Evolutionary conservation across 2,113 vertebrate species (phyloP).

Genomic region (Setophaga kirtlandii): DNA sequence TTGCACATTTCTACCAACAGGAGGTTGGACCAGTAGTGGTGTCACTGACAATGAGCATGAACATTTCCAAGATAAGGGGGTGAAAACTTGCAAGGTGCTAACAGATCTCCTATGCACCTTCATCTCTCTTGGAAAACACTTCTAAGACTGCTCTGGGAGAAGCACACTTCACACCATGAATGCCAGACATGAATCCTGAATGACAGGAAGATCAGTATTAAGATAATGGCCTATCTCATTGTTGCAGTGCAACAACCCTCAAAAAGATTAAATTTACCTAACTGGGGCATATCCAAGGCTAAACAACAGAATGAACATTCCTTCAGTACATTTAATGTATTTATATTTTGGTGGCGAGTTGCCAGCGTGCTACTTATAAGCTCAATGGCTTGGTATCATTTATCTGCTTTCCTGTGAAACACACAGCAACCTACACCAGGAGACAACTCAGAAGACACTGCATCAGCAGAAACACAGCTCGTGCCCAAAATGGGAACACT

Average conservation of each 20-base stretch:
- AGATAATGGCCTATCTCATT: slow-evolving; percentile 68
- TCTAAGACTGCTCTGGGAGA: background rate
- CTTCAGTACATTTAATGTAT: slow-evolving; percentile 73
- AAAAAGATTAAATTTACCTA: slow-evolving; percentile 75
- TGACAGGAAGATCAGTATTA: slow-evolving; percentile 68
- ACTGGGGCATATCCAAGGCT: slow-evolving; percentile 71
- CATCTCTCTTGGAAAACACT: background rate
- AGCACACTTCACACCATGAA: slow-evolving; percentile 62
- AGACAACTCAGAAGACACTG: slow-evolving; percentile 68
- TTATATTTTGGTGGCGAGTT: slow-evolving; percentile 74
- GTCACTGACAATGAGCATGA: background rate
- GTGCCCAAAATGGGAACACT: slow-evolving; percentile 23
- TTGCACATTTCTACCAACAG: background rate
- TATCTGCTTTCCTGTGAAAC: slow-evolving; percentile 72
- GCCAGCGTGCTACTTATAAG: slow-evolving; percentile 75
- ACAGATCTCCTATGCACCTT: background rate
- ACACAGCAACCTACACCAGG: slow-evolving; percentile 58
- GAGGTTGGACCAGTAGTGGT: background rate
- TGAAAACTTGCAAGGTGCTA: background rate
- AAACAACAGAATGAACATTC: slow-evolving; percentile 77
- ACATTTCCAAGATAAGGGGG: background rate
- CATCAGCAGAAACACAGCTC: slow-evolving; percentile 74
- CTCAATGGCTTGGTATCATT: slow-evolving; percentile 73
- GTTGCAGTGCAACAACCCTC: slow-evolving; percentile 56
- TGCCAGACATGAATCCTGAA: slow-evolving; percentile 55